A percentile compares a stretch with the other conserved stretches of the same genome.
Conservation (phyloP, 2,113 vertebrate genomes). For the Macroglossus sobrinus region DNA sequence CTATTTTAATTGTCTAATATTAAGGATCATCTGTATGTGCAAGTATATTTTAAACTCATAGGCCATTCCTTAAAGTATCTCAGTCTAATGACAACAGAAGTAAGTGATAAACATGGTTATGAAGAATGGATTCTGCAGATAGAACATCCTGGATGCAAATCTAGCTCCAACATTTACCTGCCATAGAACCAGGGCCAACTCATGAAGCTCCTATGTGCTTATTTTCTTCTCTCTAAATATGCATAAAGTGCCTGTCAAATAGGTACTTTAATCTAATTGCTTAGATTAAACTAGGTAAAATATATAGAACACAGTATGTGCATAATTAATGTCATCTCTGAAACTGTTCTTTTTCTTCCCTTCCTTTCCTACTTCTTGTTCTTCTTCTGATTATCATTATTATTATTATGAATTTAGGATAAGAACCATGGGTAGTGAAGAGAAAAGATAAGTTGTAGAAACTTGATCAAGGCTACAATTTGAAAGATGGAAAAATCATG, state of each 20-base stretch:
- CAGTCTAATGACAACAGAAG: neutral
- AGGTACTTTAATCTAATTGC: neutral
- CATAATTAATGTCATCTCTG: too few species aligned
- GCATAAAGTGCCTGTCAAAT: neutral
- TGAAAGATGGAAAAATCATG: neutral
- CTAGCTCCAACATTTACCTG: neutral
- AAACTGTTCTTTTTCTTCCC: neutral
- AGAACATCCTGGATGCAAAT: too few species aligned
- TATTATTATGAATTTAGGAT: neutral
- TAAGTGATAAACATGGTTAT: neutral
- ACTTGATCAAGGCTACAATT: neutral
- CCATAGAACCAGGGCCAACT: neutral
- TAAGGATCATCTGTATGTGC: neutral
- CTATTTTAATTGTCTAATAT: neutral
- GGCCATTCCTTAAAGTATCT: neutral
- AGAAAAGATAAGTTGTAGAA: neutral
- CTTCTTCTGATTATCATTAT: neutral
- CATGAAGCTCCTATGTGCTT: neutral
- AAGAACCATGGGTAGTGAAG: too few species aligned
- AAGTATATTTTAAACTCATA: neutral
- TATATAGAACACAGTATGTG: neutral
- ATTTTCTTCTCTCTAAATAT: neutral
- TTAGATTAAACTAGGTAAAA: neutral
- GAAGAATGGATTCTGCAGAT: neutral
- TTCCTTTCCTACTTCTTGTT: neutral